Percentiles rank a stretch among this genome's conserved stretches.
phyloP scores from a whole-genome alignment of 2,113 vertebrate genomes.

The Aegithalos caudatus region DNA sequence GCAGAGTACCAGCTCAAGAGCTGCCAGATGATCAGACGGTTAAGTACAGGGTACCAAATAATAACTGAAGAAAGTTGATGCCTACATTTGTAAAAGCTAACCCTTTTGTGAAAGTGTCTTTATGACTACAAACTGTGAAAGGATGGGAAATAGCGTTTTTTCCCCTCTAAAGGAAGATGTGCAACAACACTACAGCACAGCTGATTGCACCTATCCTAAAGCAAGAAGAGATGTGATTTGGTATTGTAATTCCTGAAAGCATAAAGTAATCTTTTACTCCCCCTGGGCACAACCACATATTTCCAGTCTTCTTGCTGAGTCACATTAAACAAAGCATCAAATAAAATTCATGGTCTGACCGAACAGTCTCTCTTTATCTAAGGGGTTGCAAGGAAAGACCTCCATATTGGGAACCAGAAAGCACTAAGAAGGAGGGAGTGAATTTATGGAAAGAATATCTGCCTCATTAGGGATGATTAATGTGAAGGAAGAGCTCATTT shows the following conservation, averaged over 20 bases:
- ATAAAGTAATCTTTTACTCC: not conserved
- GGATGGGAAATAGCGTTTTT: not conserved
- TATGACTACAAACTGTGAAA: not conserved
- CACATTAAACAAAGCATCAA: not conserved
- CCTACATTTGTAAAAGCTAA: not conserved
- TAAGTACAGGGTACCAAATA: not conserved
- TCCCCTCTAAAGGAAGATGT: not conserved
- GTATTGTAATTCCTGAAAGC: not conserved
- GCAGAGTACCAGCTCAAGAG: not conserved
- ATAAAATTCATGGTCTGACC: not conserved
- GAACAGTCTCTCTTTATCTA: not conserved
- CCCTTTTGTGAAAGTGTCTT: not conserved
- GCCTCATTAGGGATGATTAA: slow-evolving; percentile 23
- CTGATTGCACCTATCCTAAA: not conserved
- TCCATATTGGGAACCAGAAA: not conserved
- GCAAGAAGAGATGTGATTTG: not conserved
- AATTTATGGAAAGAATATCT: not conserved
- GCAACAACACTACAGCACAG: not conserved
- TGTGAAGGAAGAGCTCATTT: not conserved
- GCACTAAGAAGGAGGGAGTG: not conserved
- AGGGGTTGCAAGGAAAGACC: not conserved
- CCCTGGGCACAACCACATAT: not conserved
- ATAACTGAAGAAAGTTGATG: not conserved
- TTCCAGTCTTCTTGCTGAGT: not conserved
- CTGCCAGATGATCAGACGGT: not conserved